These are phyloP conservation scores for Cinclus cinclus DNA, from an alignment of 2,113 vertebrate genomes.

Conservation along the genomic window DNA sequence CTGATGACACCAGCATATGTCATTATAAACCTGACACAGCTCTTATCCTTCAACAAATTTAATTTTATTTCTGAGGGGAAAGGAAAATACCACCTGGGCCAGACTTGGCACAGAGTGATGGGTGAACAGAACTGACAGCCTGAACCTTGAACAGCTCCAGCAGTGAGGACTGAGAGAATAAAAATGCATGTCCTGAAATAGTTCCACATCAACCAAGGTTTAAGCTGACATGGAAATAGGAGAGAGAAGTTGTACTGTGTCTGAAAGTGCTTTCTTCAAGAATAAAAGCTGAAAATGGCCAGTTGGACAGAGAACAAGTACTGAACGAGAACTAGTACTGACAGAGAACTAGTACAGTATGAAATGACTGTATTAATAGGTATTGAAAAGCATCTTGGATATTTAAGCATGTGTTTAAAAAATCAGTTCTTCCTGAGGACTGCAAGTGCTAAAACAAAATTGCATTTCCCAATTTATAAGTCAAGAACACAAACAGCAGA, in stretches of 20 bases:
- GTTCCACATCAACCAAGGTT: neutral
- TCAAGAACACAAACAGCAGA: neutral
- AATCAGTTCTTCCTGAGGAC: neutral
- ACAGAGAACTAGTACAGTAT: no score
- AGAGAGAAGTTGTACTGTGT: neutral
- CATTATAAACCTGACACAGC: neutral
- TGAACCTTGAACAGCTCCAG: neutral
- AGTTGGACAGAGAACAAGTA: neutral
- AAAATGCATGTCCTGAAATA: neutral
- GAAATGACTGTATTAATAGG: neutral
- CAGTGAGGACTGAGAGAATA: neutral
- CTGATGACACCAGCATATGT: neutral
- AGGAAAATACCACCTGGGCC: neutral
- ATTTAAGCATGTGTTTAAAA: neutral
- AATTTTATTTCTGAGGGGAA: neutral
- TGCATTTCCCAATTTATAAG: neutral
- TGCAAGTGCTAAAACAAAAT: neutral
- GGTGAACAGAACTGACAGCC: constrained; percentile 17
- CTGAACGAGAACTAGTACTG: no score
- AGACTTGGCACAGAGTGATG: neutral
- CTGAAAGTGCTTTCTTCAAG: neutral
- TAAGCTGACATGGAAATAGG: constrained; percentile 3
- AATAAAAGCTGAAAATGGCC: neutral
- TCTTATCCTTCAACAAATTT: neutral
- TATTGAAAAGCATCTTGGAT: neutral